Base-by-base conservation (phyloP, 2,888 invertebrate species). In the Iselma pallidipennis region DNA sequence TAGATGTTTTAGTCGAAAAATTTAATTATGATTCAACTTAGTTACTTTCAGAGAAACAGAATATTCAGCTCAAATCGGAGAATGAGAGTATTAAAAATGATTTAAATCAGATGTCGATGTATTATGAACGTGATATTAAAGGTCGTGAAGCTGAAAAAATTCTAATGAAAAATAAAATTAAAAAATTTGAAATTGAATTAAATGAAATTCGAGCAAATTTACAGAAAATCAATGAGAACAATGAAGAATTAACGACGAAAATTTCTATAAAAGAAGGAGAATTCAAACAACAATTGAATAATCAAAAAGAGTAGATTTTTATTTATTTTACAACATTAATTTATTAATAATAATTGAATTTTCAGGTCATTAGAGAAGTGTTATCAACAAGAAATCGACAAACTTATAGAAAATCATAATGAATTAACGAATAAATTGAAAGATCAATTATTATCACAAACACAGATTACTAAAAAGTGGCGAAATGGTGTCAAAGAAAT, bases 401-500 rank as follows among this genome's bases (percentile, higher is more conserved):
- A 70, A 57, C 57, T 77, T 21, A 68, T 71, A 54, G 65, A 49
- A 19, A 59, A 65, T 9, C 70, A 74, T 58, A 66, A 63, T 3
- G 61, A 69, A 62, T 63, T 71, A 28, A 69, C 85, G 51, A 87
- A 83, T 71, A 87, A 84, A 79, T 78, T 88, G 25, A 86, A 85
- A 71, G 84, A 83, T 73, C 87, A 85, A 78, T 83, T 86, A 70
- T 85, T 84, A 76, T 83, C 80, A 67, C 89, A 86, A 81, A 87
- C 84, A 78, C 84, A 83, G 73, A 81, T 86, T 52, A 89, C 84
- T 75, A 85, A 82, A 78, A 87, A 77, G 66, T 91, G 90, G 87
- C 87, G 86, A 73, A 82, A 83, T 29, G 86, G 88, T n/a, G 84
- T 89, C 26, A 81, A 87, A 57, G 85, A 86, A 51, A 83, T 91